Conservation (phyloP, 1,140 invertebrate species). For the Triops cancriformis region DNA sequence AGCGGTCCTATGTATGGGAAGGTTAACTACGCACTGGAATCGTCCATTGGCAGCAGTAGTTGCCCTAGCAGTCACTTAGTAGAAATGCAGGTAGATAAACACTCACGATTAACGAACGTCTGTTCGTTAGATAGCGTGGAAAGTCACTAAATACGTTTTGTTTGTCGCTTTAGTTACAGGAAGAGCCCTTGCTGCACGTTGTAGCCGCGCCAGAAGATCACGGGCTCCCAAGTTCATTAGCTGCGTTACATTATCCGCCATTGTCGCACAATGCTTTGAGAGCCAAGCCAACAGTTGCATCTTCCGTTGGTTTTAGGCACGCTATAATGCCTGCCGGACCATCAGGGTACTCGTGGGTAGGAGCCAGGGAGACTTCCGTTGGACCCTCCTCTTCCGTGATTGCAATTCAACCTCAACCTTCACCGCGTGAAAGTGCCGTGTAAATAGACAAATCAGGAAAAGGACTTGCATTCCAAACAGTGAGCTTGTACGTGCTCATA, state of each 20-base stretch:
- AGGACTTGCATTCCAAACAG: neutral
- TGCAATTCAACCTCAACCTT: conserved; percentile 10
- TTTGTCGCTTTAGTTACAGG: neutral
- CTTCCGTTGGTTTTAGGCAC: neutral
- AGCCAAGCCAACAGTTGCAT: neutral
- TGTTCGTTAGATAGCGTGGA: neutral
- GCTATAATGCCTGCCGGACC: neutral
- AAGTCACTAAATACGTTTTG: neutral
- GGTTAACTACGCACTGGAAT: neutral
- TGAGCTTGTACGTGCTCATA: neutral
- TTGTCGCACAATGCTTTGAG: neutral
- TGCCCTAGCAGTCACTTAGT: neutral
- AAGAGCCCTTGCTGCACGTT: conserved; percentile 4
- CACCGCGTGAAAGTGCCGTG: conserved; percentile 3
- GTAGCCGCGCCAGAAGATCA: neutral
- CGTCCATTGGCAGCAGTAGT: neutral
- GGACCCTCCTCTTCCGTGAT: neutral
- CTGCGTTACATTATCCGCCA: neutral
- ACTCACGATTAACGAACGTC: neutral
- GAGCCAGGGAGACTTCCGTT: neutral
- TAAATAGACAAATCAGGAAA: neutral
- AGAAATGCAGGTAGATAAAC: neutral
- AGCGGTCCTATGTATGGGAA: conserved; percentile 9
- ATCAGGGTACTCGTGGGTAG: neutral
- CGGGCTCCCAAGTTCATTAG: neutral